phyloP scores from a whole-genome alignment of 2,888 invertebrate genomes.

The Mantis religiosa region DNA sequence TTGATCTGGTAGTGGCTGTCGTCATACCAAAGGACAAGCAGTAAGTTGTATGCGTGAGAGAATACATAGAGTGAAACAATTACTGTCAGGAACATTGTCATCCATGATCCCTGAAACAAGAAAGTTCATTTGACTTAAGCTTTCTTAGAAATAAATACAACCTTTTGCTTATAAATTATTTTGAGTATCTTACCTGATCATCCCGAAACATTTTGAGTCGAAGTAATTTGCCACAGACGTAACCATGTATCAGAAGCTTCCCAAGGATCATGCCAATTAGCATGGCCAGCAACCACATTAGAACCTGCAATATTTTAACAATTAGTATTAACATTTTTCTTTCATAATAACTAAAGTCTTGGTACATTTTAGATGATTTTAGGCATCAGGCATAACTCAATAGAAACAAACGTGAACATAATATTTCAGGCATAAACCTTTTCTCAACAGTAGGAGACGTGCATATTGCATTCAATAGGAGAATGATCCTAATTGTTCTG shows the following conservation, averaged over 20 bases:
- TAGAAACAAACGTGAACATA: no score
- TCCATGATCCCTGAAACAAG: conserved; percentile 46
- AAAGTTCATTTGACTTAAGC: background rate
- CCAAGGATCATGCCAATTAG: conserved; percentile 46
- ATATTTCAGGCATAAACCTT: no score
- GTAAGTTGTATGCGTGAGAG: conserved; percentile 47
- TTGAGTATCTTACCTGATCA: conserved; percentile 37
- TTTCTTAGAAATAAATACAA: background rate
- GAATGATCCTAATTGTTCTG: no score
- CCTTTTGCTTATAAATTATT: background rate
- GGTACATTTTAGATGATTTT: no score
- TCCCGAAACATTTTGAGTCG: conserved; percentile 49
- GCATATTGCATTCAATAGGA: no score
- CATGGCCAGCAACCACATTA: conserved; percentile 46
- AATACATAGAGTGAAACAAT: conserved; percentile 47
- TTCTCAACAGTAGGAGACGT: no score
- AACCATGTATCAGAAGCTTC: conserved; percentile 46
- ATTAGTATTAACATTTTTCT: background rate
- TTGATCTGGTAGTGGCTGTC: conserved; percentile 42
- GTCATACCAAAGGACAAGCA: conserved; percentile 43
- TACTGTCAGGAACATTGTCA: conserved; percentile 48
- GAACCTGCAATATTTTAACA: conserved; percentile 36
- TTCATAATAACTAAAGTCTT: no score
- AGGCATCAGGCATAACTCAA: no score
- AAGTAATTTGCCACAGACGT: conserved; percentile 43